Base-by-base conservation (phyloP, 2,888 invertebrate species). In the Matsumyia berberina region DNA sequence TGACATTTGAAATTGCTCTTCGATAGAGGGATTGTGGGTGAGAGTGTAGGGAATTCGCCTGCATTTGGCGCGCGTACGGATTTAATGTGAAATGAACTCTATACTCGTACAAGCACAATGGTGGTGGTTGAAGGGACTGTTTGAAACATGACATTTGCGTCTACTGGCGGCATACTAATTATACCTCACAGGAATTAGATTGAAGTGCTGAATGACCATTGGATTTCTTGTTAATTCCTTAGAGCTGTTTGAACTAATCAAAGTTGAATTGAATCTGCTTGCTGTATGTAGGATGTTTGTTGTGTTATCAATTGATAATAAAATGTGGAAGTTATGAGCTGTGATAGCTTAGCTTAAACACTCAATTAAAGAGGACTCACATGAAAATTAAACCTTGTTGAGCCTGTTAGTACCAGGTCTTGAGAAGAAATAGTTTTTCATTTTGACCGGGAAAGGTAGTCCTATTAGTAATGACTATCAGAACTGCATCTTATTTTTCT, bases 151-250 rank as follows among this genome's bases (percentile, higher is more conserved):
- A 74, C 60, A 76, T 85, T 85, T 80, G 66, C 49, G 31, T 42
- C 70, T 39, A 57, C 64, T 39, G 66, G 70, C 70, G 70, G 85
- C 74, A 85, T 85, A 80, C 76, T 80, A 85, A 85, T 85, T 76
- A 80, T 85, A 60, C 85, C 85, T 69, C 83, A 85, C 85, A 85
- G 64, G 74, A 76, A 80, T 76, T 46, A 67, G 78, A 67, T 60
- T 55, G 78, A 37, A 49, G 46, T 17, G 42, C n/a, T 4, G 24
- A 24, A 24, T 44, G 44, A 29, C 5, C 37, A 12, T 35, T 58
- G 17, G 33, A 33, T 42, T 24, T 46, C 5, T 9, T 19, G 9
- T 9, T 57, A 49, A 31, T 49, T 33, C 17, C 7, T 49, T 9
- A 8, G 0, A 49, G 46, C 11, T 70, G 72, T 72, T 77, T 53